A percentile compares a stretch with the other conserved stretches of the same genome.
These are phyloP conservation scores for Caenorhabditis doughertyi DNA, from an alignment of 2,888 invertebrate genomes.

Conservation along the genomic window DNA sequence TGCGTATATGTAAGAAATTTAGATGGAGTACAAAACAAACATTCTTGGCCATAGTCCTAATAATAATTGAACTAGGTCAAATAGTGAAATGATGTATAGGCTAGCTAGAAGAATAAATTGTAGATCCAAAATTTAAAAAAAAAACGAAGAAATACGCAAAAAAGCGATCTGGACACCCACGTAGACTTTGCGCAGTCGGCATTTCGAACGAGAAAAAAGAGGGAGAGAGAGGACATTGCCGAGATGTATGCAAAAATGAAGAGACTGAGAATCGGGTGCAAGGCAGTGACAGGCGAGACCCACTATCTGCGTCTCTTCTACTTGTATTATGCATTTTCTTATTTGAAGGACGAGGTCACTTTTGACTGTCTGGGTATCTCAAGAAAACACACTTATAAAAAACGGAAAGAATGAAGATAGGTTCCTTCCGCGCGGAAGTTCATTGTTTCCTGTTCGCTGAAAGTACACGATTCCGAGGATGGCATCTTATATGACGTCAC, in stretches of 20 bases:
- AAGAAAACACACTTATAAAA: slow-evolving; percentile 10
- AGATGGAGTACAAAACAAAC: too few relatives aligned
- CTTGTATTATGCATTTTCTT: background rate
- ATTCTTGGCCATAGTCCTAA: too few relatives aligned
- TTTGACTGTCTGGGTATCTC: slow-evolving; percentile 27
- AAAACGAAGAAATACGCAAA: background rate
- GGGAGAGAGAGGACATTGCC: background rate
- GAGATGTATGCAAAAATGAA: background rate
- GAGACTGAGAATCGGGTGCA: slow-evolving; percentile 44
- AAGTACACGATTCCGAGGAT: too few relatives aligned
- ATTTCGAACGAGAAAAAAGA: slow-evolving; percentile 30
- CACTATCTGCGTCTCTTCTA: slow-evolving; percentile 5
- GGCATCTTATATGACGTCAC: slow-evolving; percentile 24
- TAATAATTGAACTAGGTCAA: too few relatives aligned
- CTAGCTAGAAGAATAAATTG: too few relatives aligned
- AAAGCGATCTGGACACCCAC: slow-evolving; percentile 1
- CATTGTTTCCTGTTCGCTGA: background rate
- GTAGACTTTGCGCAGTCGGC: slow-evolving; percentile 29
- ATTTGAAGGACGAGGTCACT: slow-evolving; percentile 45
- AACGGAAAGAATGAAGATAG: background rate
- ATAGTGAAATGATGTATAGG: too few relatives aligned
- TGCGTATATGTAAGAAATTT: too few relatives aligned
- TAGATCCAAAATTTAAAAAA: slow-evolving; percentile 8
- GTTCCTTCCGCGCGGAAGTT: slow-evolving; percentile 15
- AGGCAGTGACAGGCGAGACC: slow-evolving; percentile 24